These are phyloP conservation scores for Thinocorus orbignyianus DNA, from an alignment of 2,113 vertebrate genomes.

Conservation along the genomic window DNA sequence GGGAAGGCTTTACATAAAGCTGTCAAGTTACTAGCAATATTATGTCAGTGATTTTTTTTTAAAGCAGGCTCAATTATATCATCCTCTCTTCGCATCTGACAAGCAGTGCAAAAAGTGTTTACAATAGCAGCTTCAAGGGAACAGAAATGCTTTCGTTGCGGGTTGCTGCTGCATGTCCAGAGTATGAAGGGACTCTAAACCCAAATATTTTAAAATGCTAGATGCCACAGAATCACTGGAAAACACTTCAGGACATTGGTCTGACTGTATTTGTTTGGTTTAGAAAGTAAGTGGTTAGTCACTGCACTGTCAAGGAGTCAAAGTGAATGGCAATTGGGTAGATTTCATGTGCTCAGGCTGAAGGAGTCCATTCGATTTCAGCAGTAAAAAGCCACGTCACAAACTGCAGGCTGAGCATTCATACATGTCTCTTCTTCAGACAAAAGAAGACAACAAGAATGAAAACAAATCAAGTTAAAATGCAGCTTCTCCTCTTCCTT, in stretches of 20 bases:
- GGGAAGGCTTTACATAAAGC: constrained; percentile 63
- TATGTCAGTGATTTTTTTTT: constrained; percentile 69
- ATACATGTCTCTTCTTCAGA: neutral
- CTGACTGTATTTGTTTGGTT: constrained; percentile 15
- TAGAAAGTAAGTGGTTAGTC: neutral
- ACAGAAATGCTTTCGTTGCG: neutral
- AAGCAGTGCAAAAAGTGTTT: constrained; percentile 7
- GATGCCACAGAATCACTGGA: neutral
- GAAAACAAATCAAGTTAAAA: neutral
- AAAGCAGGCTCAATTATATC: constrained; percentile 69
- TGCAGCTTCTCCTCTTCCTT: neutral
- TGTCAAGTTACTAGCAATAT: constrained; percentile 75
- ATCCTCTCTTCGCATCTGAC: constrained; percentile 61
- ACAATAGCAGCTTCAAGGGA: neutral
- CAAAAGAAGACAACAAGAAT: neutral
- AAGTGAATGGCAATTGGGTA: neutral
- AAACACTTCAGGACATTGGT: neutral
- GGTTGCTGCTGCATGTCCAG: neutral
- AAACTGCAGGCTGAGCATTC: neutral
- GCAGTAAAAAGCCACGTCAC: neutral
- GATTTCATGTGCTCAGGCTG: neutral
- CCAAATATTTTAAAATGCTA: neutral
- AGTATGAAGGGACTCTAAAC: neutral
- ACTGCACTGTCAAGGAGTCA: neutral
- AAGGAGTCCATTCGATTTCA: neutral